Evolutionary conservation across 2,888 invertebrate species (phyloP), one percentile per base, ranked within the genome.

Genomic region (Phragmatobia fuliginosa): DNA sequence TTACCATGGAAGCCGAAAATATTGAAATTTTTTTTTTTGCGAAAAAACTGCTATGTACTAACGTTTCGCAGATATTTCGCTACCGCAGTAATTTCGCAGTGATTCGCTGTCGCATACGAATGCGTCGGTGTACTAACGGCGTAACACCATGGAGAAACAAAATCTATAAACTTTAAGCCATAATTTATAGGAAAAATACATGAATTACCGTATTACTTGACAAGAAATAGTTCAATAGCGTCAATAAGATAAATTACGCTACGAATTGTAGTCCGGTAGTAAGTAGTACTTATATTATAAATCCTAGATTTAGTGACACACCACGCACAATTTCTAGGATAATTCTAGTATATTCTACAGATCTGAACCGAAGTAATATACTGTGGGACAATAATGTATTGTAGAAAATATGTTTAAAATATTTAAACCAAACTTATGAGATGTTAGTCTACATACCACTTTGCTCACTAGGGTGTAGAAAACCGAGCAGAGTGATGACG

Each of bases 321-420:
- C 69, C 70, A 69, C 70, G 71, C 60, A 79, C 76, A 80, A 76
- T 74, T 79, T 71, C 70, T 78, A 65, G 72, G 80, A 82, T 80
- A 76, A 82, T 77, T 74, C 80, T 70, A 77, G 73, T 81, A 77
- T 77, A 74, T 67, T 74, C 56, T 71, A 72, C 74, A 81, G 79
- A 80, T 80, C 72, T 77, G 49, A 74, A 75, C 62, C 66, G 59
- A 59, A 65, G 72, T 75, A 68, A 81, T 77, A 70, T 77, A 75
- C 72, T 71, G 80, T 80, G 77, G 71, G 77, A 82, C 36, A 33
- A 65, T 41, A 36, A 52, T 59, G 38, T 25, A 18, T 18, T 59
- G n/a, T 61, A 32, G 69, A 10, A 31, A 61, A 49, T 64, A 5
- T 38, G 31, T 11, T 52, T 25, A 21, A 56, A 36, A 52, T 38